These are phyloP conservation scores for Drosophila falleni DNA, from an alignment of 2,888 invertebrate genomes.

Conservation along the genomic window DNA sequence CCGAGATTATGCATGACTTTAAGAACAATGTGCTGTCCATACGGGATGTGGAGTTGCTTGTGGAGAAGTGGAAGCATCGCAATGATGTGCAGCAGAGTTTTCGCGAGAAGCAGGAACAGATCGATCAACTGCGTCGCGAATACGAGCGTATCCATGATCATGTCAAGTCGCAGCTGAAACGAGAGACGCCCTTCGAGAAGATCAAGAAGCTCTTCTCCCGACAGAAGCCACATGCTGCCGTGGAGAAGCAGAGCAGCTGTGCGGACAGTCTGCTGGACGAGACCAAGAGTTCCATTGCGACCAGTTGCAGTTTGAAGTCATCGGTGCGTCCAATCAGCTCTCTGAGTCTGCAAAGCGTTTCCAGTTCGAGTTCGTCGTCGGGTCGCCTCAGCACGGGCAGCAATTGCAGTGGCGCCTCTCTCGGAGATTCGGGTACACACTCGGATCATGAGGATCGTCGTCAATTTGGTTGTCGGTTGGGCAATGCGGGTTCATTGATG, in stretches of 20 bases:
- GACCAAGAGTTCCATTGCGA: conserved; percentile 84
- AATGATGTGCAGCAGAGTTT: conserved; percentile 95
- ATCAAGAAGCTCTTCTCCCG: conserved; percentile 91
- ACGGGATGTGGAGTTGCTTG: conserved; percentile 93
- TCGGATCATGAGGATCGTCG: conserved; percentile 92
- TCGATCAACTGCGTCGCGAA: conserved; percentile 92
- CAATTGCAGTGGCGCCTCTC: conserved; percentile 90
- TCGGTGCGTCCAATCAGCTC: conserved; percentile 89
- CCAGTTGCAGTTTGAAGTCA: conserved; percentile 83
- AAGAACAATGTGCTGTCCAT: conserved; percentile 95
- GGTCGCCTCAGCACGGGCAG: conserved; percentile 93
- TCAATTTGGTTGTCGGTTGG: conserved; percentile 81
- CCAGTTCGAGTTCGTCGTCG: conserved; percentile 90
- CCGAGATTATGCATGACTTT: conserved; percentile 95
- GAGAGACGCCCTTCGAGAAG: conserved; percentile 92
- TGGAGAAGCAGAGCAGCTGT: conserved; percentile 69
- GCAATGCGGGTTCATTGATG: conserved; percentile 84
- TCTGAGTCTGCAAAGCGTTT: conserved; percentile 89
- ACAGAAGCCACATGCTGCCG: conserved; percentile 85
- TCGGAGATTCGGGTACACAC: conserved; percentile 94
- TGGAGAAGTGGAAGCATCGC: conserved; percentile 94
- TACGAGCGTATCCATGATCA: conserved; percentile 93
- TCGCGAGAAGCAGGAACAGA: conserved; percentile 93
- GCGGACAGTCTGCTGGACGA: conserved; percentile 82
- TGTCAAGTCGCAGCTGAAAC: conserved; percentile 91